Evolutionary conservation across 2,797 vertebrate genomes (phyloP).

Genomic region (Sebastes nivosus): DNA sequence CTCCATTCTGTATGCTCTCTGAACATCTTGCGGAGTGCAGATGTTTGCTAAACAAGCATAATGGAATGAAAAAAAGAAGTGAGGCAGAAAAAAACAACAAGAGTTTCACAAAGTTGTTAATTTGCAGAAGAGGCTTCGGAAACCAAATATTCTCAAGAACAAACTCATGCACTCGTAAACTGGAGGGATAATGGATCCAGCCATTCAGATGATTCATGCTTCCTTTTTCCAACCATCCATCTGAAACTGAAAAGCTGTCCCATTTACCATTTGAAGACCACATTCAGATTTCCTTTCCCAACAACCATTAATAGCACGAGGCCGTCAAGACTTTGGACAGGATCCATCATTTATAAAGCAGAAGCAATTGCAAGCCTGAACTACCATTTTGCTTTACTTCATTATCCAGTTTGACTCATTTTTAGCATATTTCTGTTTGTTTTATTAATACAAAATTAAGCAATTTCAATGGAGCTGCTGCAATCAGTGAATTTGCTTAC

Average conservation of each 20-base stretch:
- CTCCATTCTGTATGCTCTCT: constrained; percentile 20
- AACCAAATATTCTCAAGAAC: not conserved
- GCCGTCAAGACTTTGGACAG: not conserved
- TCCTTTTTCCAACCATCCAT: not conserved
- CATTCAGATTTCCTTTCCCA: not conserved
- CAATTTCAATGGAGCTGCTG: not conserved
- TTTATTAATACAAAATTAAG: not conserved
- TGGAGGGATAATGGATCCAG: not conserved
- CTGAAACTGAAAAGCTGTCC: not conserved
- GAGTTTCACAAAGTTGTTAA: constrained; percentile 14
- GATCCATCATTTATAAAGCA: not conserved
- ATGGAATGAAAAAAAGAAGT: not conserved
- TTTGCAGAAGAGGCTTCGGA: not conserved
- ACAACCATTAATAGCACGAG: not conserved
- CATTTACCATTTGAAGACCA: not conserved
- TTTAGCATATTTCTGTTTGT: not conserved
- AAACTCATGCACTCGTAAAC: not conserved
- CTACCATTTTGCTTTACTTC: not conserved
- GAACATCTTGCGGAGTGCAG: constrained; percentile 4
- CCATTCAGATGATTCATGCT: not conserved
- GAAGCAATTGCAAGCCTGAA: not conserved
- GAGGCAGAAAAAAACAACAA: not conserved
- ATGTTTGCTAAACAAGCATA: constrained; percentile 42
- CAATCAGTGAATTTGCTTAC: not conserved
- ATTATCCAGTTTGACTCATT: not conserved